A percentile compares a stretch with the other conserved stretches of the same genome.
phyloP scores from a whole-genome alignment of 2,888 invertebrate genomes.

The Halictus quadricinctus region DNA sequence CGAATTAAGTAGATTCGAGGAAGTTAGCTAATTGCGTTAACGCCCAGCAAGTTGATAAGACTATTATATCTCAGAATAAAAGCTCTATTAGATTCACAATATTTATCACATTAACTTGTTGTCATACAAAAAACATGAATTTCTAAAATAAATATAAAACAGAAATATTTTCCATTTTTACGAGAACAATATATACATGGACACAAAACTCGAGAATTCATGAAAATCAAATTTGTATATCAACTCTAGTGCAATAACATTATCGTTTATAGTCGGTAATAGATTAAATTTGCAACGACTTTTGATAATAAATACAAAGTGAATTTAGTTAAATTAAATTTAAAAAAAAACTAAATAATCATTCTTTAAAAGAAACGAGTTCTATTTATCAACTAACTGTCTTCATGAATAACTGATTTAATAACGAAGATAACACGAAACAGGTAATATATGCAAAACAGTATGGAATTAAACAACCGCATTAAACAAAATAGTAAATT shows the following conservation, averaged over 20 bases:
- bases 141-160: background rate
- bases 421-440: background rate
- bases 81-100: slow-evolving; percentile 8
- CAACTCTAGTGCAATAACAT: background rate
- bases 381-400: too few relatives aligned
- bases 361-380: background rate
- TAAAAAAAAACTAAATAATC: background rate
- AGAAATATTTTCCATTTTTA: too few relatives aligned
- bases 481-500: background rate
- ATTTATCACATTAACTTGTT: background rate
- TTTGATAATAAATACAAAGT: too few relatives aligned
- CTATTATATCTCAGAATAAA: slow-evolving; percentile 14
- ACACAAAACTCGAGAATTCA: background rate
- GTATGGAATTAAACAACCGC: background rate
- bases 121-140: background rate
- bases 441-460: background rate
- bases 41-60: slow-evolving; percentile 38
- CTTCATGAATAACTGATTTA: too few relatives aligned
- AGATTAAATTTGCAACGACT: too few relatives aligned
- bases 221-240: background rate
- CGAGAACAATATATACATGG: too few relatives aligned
- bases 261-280: too few relatives aligned
- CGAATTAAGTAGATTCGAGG: slow-evolving; percentile 47
- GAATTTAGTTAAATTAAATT: background rate
- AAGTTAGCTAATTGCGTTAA: slow-evolving; percentile 50